Evolutionary conservation across 2,113 vertebrate species (phyloP).

Genomic region (Turdus rufiventris): DNA sequence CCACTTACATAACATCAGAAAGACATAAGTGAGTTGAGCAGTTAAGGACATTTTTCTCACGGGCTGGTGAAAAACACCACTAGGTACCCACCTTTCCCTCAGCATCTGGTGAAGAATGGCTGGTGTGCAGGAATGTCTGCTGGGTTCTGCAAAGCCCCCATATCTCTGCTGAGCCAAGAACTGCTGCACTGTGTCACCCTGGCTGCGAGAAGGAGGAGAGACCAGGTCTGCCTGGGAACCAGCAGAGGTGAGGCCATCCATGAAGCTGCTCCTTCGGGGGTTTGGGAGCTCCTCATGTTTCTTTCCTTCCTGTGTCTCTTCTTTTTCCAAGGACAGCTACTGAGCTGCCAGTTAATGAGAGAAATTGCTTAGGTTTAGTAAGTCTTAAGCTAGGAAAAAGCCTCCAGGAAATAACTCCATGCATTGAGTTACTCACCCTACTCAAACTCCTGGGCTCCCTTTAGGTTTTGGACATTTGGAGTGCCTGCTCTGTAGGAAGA

Average conservation of each 20-base stretch:
- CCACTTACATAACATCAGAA: conserved; percentile 17
- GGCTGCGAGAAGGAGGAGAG: not conserved
- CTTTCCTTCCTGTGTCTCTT: not conserved
- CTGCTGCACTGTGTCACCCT: not conserved
- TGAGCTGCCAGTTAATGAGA: not conserved
- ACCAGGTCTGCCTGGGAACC: fast-evolving
- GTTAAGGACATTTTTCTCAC: not conserved
- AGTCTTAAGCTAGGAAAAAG: not conserved
- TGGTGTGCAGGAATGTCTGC: not conserved
- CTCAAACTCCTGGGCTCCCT: not conserved
- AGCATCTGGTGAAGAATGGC: not conserved
- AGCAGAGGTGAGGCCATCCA: not conserved
- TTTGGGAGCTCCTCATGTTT: not conserved
- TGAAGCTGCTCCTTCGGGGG: not conserved
- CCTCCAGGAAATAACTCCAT: not conserved
- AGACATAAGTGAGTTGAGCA: not conserved
- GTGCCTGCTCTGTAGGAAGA: not conserved
- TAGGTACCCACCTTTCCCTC: fast-evolving
- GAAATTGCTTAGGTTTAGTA: not conserved
- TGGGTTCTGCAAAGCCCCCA: not conserved
- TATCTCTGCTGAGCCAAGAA: not conserved
- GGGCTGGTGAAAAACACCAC: not conserved
- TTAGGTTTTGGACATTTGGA: not conserved
- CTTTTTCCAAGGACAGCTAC: not conserved
- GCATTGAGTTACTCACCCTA: not conserved